A percentile compares a stretch with the other conserved stretches of the same genome.
Conservation (phyloP, 2,113 vertebrate species). For the Takifugu flavidus region DNA sequence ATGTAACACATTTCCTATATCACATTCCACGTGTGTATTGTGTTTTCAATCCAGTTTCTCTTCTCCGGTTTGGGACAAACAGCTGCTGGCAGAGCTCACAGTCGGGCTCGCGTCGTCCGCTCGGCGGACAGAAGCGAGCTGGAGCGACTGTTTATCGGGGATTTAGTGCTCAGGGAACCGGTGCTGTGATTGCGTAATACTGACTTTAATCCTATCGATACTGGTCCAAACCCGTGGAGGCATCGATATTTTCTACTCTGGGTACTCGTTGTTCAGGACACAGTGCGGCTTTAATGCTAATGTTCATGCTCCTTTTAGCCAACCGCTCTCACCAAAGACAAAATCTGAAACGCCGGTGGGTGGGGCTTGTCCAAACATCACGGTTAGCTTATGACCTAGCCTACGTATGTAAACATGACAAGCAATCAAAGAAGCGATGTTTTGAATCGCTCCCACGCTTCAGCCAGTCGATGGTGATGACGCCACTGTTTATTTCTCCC, state of each 20-base stretch:
- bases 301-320: neutral
- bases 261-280: neutral
- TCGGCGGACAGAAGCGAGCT: conserved; percentile 1
- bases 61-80: conserved; percentile 33
- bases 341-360: too few relatives aligned
- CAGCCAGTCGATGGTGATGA: neutral
- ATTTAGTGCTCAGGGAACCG: neutral
- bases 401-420: too few relatives aligned
- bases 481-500: neutral
- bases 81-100: conserved; percentile 36
- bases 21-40: conserved; percentile 40
- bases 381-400: too few relatives aligned
- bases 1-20: conserved; percentile 58
- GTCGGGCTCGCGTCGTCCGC: conserved; percentile 1
- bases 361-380: too few relatives aligned
- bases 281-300: neutral
- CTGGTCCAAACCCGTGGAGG: neutral
- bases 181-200: neutral
- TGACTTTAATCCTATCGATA: neutral
- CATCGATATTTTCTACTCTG: neutral
- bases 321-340: too few relatives aligned
- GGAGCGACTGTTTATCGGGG: neutral
- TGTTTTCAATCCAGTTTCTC: conserved; percentile 25
- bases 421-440: too few relatives aligned
- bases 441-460: too few relatives aligned